Evolutionary conservation across 2,888 invertebrate species (phyloP).

Genomic region (Plutella xylostella): DNA sequence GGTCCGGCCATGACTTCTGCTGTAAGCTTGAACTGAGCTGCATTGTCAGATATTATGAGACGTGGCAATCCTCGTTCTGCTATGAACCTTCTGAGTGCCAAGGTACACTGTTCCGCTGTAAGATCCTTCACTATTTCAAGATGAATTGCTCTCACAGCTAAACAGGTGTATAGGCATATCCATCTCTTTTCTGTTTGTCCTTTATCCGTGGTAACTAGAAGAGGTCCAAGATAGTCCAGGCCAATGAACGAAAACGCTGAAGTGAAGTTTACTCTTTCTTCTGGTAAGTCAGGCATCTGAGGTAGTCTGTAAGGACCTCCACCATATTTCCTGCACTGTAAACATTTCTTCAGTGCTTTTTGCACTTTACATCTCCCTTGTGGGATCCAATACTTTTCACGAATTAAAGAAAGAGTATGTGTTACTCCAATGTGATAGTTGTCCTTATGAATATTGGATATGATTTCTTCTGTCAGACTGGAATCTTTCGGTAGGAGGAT

Average conservation of each 20-base stretch:
- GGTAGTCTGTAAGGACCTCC: constrained; percentile 22
- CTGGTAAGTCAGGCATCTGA: constrained; percentile 17
- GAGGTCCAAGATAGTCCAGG: constrained; percentile 17
- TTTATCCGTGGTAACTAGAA: constrained; percentile 6
- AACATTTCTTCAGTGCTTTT: constrained; percentile 13
- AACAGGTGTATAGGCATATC: constrained; percentile 17
- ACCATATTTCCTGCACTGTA: constrained; percentile 18
- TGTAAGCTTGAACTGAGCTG: constrained; percentile 17
- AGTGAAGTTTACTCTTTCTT: constrained; percentile 18
- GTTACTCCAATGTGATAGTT: constrained; percentile 17
- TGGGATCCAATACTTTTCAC: constrained; percentile 17
- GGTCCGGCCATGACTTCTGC: constrained; percentile 10
- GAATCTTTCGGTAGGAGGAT: constrained; percentile 13
- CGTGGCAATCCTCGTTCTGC: constrained; percentile 11
- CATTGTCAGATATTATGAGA: constrained; percentile 18
- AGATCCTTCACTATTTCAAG: constrained; percentile 20
- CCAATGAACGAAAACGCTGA: constrained; percentile 18
- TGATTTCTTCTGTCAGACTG: constrained; percentile 12
- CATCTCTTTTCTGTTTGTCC: constrained; percentile 15
- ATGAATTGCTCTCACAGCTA: constrained; percentile 21
- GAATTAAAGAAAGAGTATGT: constrained; percentile 15
- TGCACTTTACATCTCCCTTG: constrained; percentile 16
- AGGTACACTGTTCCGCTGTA: constrained; percentile 18
- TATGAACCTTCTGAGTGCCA: constrained; percentile 16
- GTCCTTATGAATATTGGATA: constrained; percentile 10